Evolutionary conservation across 2,888 invertebrate genomes (phyloP).

Genomic region (Melanargia galathea): DNA sequence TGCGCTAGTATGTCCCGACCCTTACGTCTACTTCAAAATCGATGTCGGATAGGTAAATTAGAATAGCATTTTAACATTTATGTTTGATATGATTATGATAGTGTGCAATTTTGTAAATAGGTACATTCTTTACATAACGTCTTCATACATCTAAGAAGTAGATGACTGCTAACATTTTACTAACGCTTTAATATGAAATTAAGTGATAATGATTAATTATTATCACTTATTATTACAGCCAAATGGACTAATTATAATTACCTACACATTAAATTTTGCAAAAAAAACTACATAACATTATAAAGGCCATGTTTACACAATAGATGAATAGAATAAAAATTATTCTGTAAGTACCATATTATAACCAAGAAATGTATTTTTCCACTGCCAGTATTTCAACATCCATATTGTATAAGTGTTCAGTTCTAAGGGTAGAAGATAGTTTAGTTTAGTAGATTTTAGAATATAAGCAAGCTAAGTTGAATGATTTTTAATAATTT

Average conservation of each 20-base stretch:
- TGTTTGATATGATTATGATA: constrained; percentile 46
- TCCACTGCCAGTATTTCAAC: constrained; percentile 83
- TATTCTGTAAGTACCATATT: constrained; percentile 34
- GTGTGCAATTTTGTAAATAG: constrained; percentile 65
- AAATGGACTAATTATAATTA: background rate
- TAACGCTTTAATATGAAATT: constrained; percentile 44
- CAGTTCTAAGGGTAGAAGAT: constrained; percentile 58
- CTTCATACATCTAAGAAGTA: no score
- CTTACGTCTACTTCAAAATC: constrained; percentile 23
- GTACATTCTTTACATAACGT: no score
- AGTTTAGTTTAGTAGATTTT: constrained; percentile 54
- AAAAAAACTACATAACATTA: background rate
- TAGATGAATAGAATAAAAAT: constrained; percentile 36
- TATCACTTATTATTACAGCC: constrained; percentile 14
- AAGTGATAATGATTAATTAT: constrained; percentile 23
- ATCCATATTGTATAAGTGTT: constrained; percentile 63
- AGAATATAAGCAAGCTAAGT: constrained; percentile 61
- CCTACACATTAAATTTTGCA: no score
- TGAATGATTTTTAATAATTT: constrained; percentile 81
- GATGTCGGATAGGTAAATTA: constrained; percentile 39
- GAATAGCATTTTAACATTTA: no score
- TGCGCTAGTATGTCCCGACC: no score
- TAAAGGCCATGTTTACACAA: constrained; percentile 33
- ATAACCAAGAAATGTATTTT: constrained; percentile 68
- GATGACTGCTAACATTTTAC: constrained; percentile 44